These are phyloP conservation scores for Muscicapa comitata DNA, from an alignment of 2,797 vertebrate species.

Conservation along the genomic window DNA sequence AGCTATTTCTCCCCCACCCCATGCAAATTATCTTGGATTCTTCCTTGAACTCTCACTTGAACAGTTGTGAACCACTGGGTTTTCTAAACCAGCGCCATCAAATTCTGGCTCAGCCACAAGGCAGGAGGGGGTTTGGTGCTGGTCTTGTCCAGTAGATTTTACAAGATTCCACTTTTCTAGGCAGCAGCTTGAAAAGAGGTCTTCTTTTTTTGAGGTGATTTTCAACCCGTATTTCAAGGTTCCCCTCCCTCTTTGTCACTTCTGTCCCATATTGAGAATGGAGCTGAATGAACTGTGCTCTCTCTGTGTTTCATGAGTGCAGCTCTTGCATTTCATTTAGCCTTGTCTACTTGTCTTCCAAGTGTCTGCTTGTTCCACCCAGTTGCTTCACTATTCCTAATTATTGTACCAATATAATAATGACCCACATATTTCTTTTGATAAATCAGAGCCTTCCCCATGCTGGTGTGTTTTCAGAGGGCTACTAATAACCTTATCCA, in stretches of 20 bases:
- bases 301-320: not conserved
- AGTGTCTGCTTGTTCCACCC: not conserved
- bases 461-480: accelerated
- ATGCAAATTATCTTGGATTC: not conserved
- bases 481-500: not conserved
- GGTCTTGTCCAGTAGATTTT: not conserved
- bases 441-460: not conserved
- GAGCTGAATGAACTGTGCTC: not conserved
- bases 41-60: not conserved
- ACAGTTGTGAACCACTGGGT: not conserved
- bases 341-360: not conserved
- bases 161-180: not conserved
- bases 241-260: not conserved
- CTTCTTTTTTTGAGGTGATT: not conserved
- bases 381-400: not conserved
- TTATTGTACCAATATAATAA: not conserved
- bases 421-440: not conserved
- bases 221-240: not conserved
- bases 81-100: accelerated
- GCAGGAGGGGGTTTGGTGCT: not conserved
- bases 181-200: not conserved
- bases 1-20: not conserved
- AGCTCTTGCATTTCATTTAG: not conserved
- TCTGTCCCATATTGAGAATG: not conserved
- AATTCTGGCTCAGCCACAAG: not conserved